These are phyloP conservation scores for Heliangelus exortis DNA, from an alignment of 2,797 vertebrate species.

Conservation along the genomic window DNA sequence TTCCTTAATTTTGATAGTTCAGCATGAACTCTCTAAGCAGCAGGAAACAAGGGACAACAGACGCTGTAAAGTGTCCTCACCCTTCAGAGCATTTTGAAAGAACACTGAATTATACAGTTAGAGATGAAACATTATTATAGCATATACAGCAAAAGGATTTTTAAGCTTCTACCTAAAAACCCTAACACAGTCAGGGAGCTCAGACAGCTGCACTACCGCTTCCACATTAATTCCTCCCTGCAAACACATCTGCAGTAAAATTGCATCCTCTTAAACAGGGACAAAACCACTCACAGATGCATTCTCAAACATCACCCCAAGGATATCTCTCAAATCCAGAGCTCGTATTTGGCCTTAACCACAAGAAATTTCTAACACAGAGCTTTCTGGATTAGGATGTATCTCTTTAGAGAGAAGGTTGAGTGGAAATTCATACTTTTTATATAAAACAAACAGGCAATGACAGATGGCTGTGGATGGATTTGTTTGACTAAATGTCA, in stretches of 20 bases:
- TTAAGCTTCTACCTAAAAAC: neutral
- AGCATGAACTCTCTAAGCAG: neutral
- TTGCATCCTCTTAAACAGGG: neutral
- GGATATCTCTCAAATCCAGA: neutral
- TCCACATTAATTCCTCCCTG: neutral
- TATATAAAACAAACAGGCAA: neutral
- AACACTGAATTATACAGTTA: neutral
- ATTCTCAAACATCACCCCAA: neutral
- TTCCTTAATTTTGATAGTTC: neutral
- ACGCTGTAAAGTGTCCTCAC: neutral
- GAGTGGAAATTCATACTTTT: neutral
- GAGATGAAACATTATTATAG: neutral
- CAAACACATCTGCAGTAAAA: fast-evolving
- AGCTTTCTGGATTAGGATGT: neutral
- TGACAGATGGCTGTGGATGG: neutral
- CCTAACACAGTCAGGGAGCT: neutral
- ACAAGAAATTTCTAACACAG: neutral
- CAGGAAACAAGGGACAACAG: neutral
- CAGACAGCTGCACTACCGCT: neutral
- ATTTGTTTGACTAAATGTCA: neutral
- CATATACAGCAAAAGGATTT: fast-evolving
- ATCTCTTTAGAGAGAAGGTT: no score
- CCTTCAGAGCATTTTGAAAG: neutral
- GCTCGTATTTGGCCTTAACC: neutral
- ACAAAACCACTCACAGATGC: neutral